Conservation (phyloP, 2,797 vertebrate genomes). For the Alectoris magna region DNA sequence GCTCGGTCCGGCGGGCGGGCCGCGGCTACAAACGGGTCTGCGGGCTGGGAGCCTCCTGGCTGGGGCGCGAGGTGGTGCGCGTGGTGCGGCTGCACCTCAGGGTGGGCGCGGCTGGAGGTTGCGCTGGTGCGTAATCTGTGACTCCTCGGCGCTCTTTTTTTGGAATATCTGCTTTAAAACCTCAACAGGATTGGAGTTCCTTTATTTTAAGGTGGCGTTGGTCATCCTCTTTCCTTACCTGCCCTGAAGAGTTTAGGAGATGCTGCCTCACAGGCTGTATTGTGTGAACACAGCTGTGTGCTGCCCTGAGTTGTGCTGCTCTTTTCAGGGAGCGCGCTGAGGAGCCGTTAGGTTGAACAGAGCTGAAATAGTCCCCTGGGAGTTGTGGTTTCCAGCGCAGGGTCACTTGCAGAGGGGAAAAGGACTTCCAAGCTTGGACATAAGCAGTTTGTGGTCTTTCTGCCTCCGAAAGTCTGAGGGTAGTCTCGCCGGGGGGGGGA, state of each 20-base stretch:
- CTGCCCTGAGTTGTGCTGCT: fast-evolving
- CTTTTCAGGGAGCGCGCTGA: fast-evolving
- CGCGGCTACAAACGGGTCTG: fast-evolving
- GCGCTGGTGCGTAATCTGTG: background rate
- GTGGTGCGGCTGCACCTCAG: background rate
- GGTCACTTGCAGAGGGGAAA: background rate
- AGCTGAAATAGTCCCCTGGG: background rate
- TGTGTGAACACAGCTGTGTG: background rate
- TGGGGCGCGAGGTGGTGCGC: fast-evolving
- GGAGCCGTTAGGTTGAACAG: background rate
- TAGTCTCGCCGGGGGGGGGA: too few species aligned
- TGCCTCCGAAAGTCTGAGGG: background rate
- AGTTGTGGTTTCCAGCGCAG: background rate
- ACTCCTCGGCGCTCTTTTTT: background rate
- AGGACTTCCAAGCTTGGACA: background rate
- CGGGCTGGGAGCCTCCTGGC: fast-evolving
- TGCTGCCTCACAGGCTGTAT: background rate
- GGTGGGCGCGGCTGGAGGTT: background rate
- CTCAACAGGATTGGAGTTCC: background rate
- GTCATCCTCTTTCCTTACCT: fast-evolving
- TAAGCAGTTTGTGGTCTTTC: background rate
- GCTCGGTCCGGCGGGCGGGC: fast-evolving
- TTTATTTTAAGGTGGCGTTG: fast-evolving
- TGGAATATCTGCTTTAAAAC: background rate
- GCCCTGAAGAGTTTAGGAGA: background rate